Percentiles rank a stretch among this genome's conserved stretches.
Conservation (phyloP, 2,113 vertebrate species). For the Tringa solitaria region DNA sequence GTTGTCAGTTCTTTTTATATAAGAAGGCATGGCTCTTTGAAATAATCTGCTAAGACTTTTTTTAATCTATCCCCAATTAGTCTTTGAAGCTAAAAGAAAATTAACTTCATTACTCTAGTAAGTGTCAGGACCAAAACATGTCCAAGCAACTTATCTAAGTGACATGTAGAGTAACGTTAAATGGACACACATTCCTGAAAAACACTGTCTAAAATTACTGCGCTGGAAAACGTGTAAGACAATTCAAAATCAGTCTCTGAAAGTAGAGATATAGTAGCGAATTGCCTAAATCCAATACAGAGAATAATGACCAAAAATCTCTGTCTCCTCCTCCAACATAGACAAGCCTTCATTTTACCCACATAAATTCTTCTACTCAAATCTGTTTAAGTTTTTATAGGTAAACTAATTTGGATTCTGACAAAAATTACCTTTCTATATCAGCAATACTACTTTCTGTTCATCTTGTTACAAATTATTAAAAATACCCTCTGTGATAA, state of each 20-base stretch:
- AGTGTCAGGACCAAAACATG: background rate
- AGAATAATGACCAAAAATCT: background rate
- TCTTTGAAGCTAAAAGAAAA: background rate
- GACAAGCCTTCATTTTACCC: background rate
- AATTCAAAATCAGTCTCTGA: background rate
- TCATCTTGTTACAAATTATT: background rate
- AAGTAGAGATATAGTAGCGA: background rate
- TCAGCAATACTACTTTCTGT: background rate
- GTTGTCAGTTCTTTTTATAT: background rate
- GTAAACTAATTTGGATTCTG: background rate
- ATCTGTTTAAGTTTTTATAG: background rate
- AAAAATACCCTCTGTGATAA: background rate
- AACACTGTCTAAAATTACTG: background rate
- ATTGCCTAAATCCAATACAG: background rate
- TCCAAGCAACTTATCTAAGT: background rate
- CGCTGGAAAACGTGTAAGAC: accelerated
- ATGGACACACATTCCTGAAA: background rate
- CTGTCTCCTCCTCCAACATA: background rate
- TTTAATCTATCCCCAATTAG: background rate
- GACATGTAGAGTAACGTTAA: background rate
- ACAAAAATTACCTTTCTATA: background rate
- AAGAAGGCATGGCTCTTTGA: background rate
- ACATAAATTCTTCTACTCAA: background rate
- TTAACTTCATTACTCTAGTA: background rate
- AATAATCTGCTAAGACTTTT: background rate